phyloP scores from a whole-genome alignment of 2,113 vertebrate genomes.

The Tragelaphus imberbis region DNA sequence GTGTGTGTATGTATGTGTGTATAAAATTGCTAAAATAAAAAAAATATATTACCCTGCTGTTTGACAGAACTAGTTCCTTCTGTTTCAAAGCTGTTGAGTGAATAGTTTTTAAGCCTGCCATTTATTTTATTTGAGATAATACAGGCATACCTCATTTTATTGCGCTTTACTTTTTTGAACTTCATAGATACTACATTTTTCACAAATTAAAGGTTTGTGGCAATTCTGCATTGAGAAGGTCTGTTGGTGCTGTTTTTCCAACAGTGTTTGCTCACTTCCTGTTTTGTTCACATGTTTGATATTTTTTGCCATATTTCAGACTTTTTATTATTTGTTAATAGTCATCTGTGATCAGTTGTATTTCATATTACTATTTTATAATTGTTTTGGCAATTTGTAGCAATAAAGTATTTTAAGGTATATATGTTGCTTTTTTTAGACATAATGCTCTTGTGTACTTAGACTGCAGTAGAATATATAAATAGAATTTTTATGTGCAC shows the following conservation, averaged over 20 bases:
- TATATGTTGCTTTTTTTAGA: background rate
- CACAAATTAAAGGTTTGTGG: background rate
- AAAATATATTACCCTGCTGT: background rate
- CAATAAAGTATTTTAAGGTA: background rate
- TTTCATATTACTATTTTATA: background rate
- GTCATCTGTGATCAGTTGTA: background rate
- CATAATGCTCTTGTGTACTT: background rate
- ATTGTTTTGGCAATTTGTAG: background rate
- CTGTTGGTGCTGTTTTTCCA: background rate
- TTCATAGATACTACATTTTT: background rate
- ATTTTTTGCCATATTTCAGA: background rate
- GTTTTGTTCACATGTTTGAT: background rate
- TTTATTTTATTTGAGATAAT: slow-evolving; percentile 19
- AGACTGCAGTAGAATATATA: background rate
- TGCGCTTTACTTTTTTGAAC: background rate
- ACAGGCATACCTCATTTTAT: background rate
- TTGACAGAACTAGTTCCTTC: slow-evolving; percentile 16
- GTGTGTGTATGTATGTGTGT: background rate
- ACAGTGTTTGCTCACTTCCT: background rate
- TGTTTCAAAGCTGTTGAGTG: background rate
- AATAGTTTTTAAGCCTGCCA: background rate
- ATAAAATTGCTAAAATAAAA: slow-evolving; percentile 6
- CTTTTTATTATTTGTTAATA: background rate
- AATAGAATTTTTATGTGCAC: background rate
- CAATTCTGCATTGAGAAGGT: background rate